Base-by-base conservation (phyloP, 2,113 vertebrate species). In the Grammomys surdaster region DNA sequence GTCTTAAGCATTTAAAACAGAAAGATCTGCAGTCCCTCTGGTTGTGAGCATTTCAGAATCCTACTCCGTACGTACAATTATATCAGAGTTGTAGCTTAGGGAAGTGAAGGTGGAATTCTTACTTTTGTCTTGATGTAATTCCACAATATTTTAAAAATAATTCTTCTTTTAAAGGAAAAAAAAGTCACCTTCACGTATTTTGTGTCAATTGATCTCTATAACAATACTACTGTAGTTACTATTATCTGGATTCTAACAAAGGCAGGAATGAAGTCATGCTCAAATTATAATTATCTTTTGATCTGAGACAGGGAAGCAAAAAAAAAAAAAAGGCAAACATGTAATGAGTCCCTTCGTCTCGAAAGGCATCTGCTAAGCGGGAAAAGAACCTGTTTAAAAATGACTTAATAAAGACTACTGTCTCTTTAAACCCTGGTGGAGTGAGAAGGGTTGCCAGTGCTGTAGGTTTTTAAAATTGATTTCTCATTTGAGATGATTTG, bases 281-380 rank as follows among this genome's bases (percentile, higher is more conserved):
- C 56, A 58, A 69, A 88, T 84, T 65, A 36, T 48, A 90, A 95
- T 54, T 82, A 63, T 72, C 60, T 91, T 93, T 89, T 93, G 46
- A 95, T 89, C 40, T 91, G 65, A 84, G 58, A 82, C 31, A 76
- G 87, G 56, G 75, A 63, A 87, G n/a, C 26, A 48, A 77, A 93
- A 63, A 56, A 93, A 58, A 58, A n/a, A 3, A 40, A 46, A 13
- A 84, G 58, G 58, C n/a, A 82, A 93, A 54, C 33, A n/a, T 56
- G 2, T 51, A 72, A 70, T 16, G 7, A 28, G 28, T 8, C 3
- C 85, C 40, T 92, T 77, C 16, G 7, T 13, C 33, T 31, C 54
- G 26, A 89, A 43, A 93, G 46, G 24, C 36, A 19, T 43, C 8
- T 90, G 72, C 51, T 43, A 31, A 40, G 48, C 26, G 12, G 54